A percentile compares a stretch with the other conserved stretches of the same genome.
Evolutionary conservation across 2,888 invertebrate species (phyloP).

Genomic region (Thumatha senex): DNA sequence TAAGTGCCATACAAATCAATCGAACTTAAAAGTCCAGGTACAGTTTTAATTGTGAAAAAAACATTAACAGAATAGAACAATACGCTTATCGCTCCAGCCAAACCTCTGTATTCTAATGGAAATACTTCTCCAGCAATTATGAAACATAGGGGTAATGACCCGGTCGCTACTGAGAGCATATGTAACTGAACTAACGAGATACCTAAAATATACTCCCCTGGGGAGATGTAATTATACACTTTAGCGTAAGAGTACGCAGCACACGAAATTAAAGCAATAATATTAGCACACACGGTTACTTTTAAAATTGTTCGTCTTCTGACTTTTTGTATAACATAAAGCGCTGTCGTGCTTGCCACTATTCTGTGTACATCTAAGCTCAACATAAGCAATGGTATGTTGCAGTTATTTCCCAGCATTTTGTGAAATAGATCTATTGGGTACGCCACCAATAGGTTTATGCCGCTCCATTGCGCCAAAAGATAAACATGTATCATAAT

Average conservation of each 20-base stretch:
- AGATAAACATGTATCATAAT: conserved; percentile 63
- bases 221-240: conserved; percentile 36
- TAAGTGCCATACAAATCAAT: conserved; percentile 59
- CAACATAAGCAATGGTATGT: conserved; percentile 56
- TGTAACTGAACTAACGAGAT: conserved; percentile 59
- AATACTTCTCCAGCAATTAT: conserved; percentile 88
- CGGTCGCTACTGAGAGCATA: conserved; percentile 81
- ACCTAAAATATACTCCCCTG: conserved; percentile 53
- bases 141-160: conserved; percentile 86
- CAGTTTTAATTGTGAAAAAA: conserved; percentile 62
- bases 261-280: conserved; percentile 48
- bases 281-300: conserved; percentile 49
- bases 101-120: conserved; percentile 81
- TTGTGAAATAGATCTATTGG: conserved; percentile 57
- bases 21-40: conserved; percentile 49
- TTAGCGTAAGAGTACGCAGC: conserved; percentile 57
- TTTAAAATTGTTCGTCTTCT: conserved; percentile 62
- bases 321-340: conserved; percentile 64
- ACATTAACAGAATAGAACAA: conserved; percentile 57
- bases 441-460: conserved; percentile 57
- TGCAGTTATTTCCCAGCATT: conserved; percentile 49
- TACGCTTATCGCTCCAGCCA: conserved; percentile 75
- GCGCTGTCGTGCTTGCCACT: conserved; percentile 55
- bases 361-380: conserved; percentile 63
- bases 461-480: conserved; percentile 61